phyloP scores from a whole-genome alignment of 2,888 invertebrate species.

The Hypselothyrea guttata region DNA sequence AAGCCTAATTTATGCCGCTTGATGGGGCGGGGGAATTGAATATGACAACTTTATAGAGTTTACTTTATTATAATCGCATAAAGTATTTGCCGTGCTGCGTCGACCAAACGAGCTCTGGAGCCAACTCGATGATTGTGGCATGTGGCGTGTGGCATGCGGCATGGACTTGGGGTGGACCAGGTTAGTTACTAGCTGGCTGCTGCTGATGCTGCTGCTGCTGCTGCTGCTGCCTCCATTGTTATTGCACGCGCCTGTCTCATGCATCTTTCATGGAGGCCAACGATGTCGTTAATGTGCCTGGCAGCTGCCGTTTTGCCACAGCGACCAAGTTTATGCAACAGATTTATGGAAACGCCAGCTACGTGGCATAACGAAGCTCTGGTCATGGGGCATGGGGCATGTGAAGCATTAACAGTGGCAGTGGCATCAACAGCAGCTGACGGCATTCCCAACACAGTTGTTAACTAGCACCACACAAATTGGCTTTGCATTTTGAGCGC shows the following conservation, averaged over 20 bases:
- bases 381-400: neutral
- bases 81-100: slow-evolving; percentile 61
- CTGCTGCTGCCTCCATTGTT: slow-evolving; percentile 33
- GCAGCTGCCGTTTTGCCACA: slow-evolving; percentile 23
- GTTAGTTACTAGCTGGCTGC: slow-evolving; percentile 5
- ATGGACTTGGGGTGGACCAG: slow-evolving; percentile 6
- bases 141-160: slow-evolving; percentile 1
- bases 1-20: slow-evolving; percentile 72
- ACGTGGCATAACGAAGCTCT: slow-evolving; percentile 54
- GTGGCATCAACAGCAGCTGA: slow-evolving; percentile 32
- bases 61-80: slow-evolving; percentile 78
- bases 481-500: slow-evolving; percentile 40
- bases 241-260: slow-evolving; percentile 51
- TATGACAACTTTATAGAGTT: slow-evolving; percentile 74
- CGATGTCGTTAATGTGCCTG: slow-evolving; percentile 62
- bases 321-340: slow-evolving; percentile 65
- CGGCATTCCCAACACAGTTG: slow-evolving; percentile 40
- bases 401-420: slow-evolving; percentile 1
- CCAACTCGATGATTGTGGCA: slow-evolving; percentile 12
- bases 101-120: slow-evolving; percentile 36
- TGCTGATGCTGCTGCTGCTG: neutral
- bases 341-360: slow-evolving; percentile 62
- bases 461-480: slow-evolving; percentile 33
- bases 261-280: slow-evolving; percentile 66
- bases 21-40: slow-evolving; percentile 64